Evolutionary conservation across 2,888 invertebrate species (phyloP), one percentile per base, ranked within the genome.

Genomic region (Agrotis exclamationis): DNA sequence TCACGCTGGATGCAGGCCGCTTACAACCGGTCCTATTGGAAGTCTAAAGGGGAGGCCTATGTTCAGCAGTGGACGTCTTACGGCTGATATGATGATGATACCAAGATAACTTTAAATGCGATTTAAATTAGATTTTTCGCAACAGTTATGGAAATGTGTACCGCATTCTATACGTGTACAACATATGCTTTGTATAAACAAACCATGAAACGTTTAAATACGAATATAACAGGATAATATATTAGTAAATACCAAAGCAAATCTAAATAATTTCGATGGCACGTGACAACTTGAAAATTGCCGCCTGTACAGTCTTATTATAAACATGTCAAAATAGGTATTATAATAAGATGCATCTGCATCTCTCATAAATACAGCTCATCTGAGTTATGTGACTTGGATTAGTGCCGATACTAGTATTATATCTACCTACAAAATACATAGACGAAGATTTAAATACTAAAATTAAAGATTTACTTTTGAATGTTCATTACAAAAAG

Each of bases 301-400:
- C 44, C 54, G 77, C 45, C 45, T 51, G 73, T 54, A n/a, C 51
- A 58, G 57, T 45, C 33, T 63, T 79, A 73, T 63, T 79, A 73
- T 74, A 74, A 45, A 68, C 80, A 75, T 80, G 69, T 68, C 80
- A 64, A 80, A 75, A 80, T 74, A 44, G 28, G 50, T 74, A 63
- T 67, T 70, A 47, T 67, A 70, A 65, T 57, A 50, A 45, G 62
- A 80, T 33, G 33, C 22, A 74, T 68, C 39, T 39, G 39, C 45
- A 54, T 74, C 67, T 74, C 63, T 58, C 62, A 67, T 63, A 57
- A 69, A 75, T 75, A 75, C 24, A 65, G 63, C 69, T 69, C 68
- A 64, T 70, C 53, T 28, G 28, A 65, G 54, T 70, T 51, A 39
- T 53, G 5, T 39, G 63, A 22, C 18, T 20, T 44, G 20, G n/a